phyloP scores from a whole-genome alignment of 64 coral and sea anemone species.

The Porites australiensis region DNA sequence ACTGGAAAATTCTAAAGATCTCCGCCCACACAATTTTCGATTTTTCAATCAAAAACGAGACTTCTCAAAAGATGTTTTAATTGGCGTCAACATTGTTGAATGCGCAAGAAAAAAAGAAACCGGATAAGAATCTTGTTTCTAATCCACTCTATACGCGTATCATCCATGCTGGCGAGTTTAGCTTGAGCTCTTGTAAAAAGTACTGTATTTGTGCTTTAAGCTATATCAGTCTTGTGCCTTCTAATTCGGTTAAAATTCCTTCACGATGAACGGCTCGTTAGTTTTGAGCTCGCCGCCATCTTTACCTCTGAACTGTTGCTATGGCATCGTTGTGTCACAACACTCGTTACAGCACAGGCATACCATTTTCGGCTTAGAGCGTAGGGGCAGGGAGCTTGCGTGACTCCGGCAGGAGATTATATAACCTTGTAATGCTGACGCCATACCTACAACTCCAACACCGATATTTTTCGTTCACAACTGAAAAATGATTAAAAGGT shows the following conservation, averaged over 20 bases:
- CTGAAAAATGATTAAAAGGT: neutral
- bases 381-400: no score
- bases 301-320: conserved; percentile 9
- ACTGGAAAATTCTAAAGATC: no score
- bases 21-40: no score
- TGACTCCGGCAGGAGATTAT: no score
- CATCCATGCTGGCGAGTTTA: conserved; percentile 78
- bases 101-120: no score
- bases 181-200: neutral
- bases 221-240: no score
- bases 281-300: conserved; percentile 30
- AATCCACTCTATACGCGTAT: conserved; percentile 98
- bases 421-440: neutral
- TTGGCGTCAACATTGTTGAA: no score
- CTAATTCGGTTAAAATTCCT: neutral
- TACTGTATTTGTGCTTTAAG: neutral
- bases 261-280: neutral
- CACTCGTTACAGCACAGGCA: no score
- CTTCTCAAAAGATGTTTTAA: no score
- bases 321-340: conserved; percentile 2
- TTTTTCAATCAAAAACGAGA: no score
- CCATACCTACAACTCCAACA: conserved; percentile 34
- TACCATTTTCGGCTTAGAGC: no score
- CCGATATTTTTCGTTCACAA: neutral
- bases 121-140: conserved; percentile 88